Evolutionary conservation across 2,113 vertebrate genomes (phyloP), one percentile per base, ranked within the genome.

Genomic region (Jacana jacana): DNA sequence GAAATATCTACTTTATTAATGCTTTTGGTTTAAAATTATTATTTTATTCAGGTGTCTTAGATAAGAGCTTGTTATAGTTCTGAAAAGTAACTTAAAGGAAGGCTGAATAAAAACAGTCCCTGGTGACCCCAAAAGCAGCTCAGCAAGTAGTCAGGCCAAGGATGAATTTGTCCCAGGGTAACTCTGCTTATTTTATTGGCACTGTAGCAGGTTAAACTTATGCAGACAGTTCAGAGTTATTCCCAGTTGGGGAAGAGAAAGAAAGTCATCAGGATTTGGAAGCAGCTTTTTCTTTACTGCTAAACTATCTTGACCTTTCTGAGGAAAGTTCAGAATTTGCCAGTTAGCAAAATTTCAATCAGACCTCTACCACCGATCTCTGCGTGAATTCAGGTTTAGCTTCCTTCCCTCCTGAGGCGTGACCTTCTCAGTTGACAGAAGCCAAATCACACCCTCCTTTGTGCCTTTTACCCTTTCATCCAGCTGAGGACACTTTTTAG

Each of bases 1-100:
- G 88, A 95, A 97, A 96, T 92, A 96, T 16, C 91, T 79, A 35
- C 69, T 93, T 96, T 91, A 93, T 94, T 96, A 90, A 92, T 86
- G 78, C 48, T 91, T 95, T 94, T 96, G 1, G 86, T 92, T 91
- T 84, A 10, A 96, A 93, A 83, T 91, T 42, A 89, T 69, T 89
- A 37, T 89, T 94, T 93, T 86, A 92, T 92, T 90, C 82, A 52
- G 71, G 57, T 83, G 30, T 76, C 57, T 79, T 48, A 71, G 39
- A 65, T 68, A 86, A 73, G 48, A 93, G 18, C 70, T 73, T 78
- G 33, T 63, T 92, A 65, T 35, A 92, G 44, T 61, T 72, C 92
- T 89, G 54, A 69, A 90, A 79, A 92, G 52, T 65, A 69, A 64
- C 66, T 82, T 65, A 44, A 68, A 84, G 14, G 22, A 80, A 94